Conservation (phyloP, 2,888 invertebrate species). For the Piscicola geometra region DNA sequence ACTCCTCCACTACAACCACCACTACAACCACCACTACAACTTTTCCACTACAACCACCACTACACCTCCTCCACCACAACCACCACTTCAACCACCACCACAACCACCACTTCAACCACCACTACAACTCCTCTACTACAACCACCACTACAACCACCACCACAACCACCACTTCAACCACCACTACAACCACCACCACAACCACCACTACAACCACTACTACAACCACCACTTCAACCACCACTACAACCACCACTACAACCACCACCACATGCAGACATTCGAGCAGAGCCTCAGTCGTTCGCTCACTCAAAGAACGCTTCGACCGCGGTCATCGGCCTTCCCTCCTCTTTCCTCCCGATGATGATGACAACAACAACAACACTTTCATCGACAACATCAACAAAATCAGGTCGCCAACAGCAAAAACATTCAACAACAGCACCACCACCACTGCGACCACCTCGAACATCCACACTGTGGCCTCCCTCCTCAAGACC, state of each 20-base stretch:
- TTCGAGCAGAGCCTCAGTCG: neutral
- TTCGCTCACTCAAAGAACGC: conserved; percentile 9
- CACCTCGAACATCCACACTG: conserved; percentile 48
- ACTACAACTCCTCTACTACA: no score
- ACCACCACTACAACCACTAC: no score
- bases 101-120: no score
- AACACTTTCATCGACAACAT: neutral
- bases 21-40: no score
- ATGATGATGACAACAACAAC: neutral
- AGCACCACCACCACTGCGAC: neutral
- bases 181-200: no score
- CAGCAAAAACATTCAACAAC: neutral
- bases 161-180: no score
- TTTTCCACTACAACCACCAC: no score
- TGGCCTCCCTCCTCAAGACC: conserved; percentile 53
- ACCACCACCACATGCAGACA: conserved; percentile 1
- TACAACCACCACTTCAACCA: no score
- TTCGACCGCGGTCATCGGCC: conserved; percentile 25
- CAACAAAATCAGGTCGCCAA: neutral
- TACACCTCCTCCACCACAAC: no score
- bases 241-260: neutral
- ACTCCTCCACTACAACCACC: no score
- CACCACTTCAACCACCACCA: no score
- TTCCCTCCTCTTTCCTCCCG: neutral
- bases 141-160: no score